Evolutionary conservation across 2,797 vertebrate species (phyloP), one percentile per base, ranked within the genome.

Genomic region (Coendou prehensilis): DNA sequence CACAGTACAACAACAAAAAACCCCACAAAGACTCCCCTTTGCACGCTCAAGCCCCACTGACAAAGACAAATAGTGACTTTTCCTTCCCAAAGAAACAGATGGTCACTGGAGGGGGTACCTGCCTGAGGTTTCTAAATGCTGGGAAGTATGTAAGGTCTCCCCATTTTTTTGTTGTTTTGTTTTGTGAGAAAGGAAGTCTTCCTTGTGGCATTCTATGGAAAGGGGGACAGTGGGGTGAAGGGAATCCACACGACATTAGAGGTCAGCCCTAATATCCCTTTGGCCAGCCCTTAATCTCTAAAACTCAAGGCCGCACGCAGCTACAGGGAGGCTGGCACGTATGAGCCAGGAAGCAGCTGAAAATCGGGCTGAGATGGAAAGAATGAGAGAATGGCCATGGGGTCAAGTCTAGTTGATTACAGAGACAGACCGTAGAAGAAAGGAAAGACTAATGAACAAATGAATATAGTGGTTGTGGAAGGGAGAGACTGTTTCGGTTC

Each of bases 1-100:
- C 73, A 10, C 1, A n/a, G 9, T 9, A 22, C 30, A n/a, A 11
- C 17, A 4, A 52, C 8, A 22, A n/a, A 26, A 45, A 23, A 0
- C 9, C 22, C 26, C 8, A 28, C 26, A 30, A 45, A 14, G 41
- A 13, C 4, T 13, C 22, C 71, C 26, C 47, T 50, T 30, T 50
- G 9, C 50, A 17, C 4, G 30, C 30, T n/a, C 17, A 47, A n/a
- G 17, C 20, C 30, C 76, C 50, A n/a, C 30, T n/a, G 50, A 52
- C 30, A n/a, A n/a, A 30, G 50, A 52, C 50, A 54, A 11, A 30
- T 20, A 5, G 13, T 78, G 47, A 54, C 17, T n/a, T 22, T 79
- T n/a, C 18, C 20, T 23, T 73, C 37, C 69, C 20, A 45, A 23
- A 41, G 9, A 23, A 22, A 41, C 45, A 73, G 71, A 45, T 45